phyloP scores from a whole-genome alignment of 2,797 vertebrate species.

The Acrossocheilus wenchowensis region DNA sequence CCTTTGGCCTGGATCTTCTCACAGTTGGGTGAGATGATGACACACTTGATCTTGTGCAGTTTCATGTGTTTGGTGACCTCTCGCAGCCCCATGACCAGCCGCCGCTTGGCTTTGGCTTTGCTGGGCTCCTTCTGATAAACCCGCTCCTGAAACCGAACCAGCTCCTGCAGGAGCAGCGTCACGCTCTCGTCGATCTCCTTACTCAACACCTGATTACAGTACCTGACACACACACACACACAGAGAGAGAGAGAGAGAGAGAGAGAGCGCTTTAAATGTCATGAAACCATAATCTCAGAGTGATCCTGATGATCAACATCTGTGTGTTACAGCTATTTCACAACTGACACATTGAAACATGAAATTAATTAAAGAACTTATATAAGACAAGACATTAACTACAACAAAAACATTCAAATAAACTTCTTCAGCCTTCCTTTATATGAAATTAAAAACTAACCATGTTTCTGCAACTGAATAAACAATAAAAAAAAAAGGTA shows the following conservation, averaged over 20 bases:
- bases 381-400: too few relatives aligned
- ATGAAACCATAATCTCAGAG: not conserved
- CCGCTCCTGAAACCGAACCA: conserved; percentile 96
- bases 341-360: not conserved
- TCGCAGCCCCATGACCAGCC: conserved; percentile 97
- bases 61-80: conserved; percentile 99
- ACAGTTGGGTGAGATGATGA: conserved; percentile 98
- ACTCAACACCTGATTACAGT: conserved; percentile 98
- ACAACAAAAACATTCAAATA: too few relatives aligned
- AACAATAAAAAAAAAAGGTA: too few relatives aligned
- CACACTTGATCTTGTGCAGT: conserved; percentile 94
- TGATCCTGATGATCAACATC: not conserved
- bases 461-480: too few relatives aligned
- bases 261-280: not conserved
- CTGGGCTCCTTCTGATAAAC: conserved; percentile 96
- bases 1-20: conserved; percentile 99
- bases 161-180: conserved; percentile 92
- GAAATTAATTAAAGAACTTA: not conserved
- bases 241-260: too few relatives aligned
- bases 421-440: too few relatives aligned
- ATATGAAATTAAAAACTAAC: too few relatives aligned
- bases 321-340: not conserved
- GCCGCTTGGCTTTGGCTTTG: conserved; percentile 93
- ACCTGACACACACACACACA: conserved; percentile 74
- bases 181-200: conserved; percentile 99